Evolutionary conservation across 2,888 invertebrate species (phyloP), one percentile per base, ranked within the genome.

Genomic region (Scaeva pyrastri): DNA sequence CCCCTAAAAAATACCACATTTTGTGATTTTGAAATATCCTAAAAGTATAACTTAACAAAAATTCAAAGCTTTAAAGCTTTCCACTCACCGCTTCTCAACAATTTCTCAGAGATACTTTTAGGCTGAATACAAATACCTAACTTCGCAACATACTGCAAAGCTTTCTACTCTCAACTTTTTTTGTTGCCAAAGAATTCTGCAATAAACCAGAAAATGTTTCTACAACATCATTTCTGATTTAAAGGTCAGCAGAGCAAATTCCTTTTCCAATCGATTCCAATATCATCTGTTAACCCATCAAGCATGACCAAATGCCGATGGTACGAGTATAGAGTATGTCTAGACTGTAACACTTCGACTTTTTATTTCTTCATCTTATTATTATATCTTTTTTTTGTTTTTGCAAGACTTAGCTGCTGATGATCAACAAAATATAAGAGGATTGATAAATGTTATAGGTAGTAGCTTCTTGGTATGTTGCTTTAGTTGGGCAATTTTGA

Each of bases 171-270:
- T 21, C 6, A 39, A 0, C 19, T 1, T 19, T 19, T 16, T 21
- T 21, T 41, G 60, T 41, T 60, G 60, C 60, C 19, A 48, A 8
- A 19, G 10, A 12, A 52, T 48, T 7, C 26, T 3, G 2, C 2
- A 56, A 7, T 5, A 12, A 60, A 39, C 16, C 6, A 41, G 39
- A 1, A 8, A 60, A 62, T 43, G 23, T 48, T 39, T 8, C 31
- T 41, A 58, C 23, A 39, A 26, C 23, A 16, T 36, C 36, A 21
- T n/a, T 62, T 55, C 41, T 55, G 60, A 31, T 75, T 68, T 60
- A 62, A 85, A 85, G 84, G 84, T 85, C 80, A 85, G 68, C 80
- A 76, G 72, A 85, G 76, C 75, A 52, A 72, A 85, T 76, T 72
- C 58, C 72, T 52, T 80, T 72, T 21, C 52, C 66, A 26, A 23